A percentile compares a stretch with the other conserved stretches of the same genome.
phyloP scores from a whole-genome alignment of 2,113 vertebrate species.

The Cairina moschata region DNA sequence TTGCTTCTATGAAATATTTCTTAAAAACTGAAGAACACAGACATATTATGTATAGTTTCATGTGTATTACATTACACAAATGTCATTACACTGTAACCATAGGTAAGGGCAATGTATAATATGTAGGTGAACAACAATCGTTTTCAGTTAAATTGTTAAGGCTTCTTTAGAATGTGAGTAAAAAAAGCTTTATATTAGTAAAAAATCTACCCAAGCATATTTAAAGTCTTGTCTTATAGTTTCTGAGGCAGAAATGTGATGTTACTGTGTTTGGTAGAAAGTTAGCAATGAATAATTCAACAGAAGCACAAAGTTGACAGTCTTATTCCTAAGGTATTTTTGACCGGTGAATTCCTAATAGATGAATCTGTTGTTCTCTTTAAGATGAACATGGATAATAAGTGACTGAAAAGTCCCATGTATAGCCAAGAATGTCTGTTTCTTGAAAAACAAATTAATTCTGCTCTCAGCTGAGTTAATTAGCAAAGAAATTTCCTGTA shows the following conservation, averaged over 20 bases:
- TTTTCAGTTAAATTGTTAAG: not conserved
- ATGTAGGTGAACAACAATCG: not conserved
- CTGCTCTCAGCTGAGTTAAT: slow-evolving; percentile 31
- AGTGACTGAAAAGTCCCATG: not conserved
- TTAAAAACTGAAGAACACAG: not conserved
- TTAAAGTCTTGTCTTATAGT: not conserved
- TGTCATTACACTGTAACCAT: not conserved
- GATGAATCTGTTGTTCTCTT: not conserved
- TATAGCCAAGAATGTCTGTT: not conserved
- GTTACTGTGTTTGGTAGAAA: not conserved
- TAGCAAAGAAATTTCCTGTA: not conserved
- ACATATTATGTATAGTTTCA: not conserved
- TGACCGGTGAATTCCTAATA: not conserved
- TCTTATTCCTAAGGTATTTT: not conserved
- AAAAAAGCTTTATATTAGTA: not conserved
- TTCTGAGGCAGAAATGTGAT: not conserved
- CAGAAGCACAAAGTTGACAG: not conserved
- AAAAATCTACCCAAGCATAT: not conserved
- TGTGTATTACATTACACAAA: not conserved
- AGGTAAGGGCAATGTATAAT: too few species aligned
- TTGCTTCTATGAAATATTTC: not conserved
- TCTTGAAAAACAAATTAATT: slow-evolving; percentile 40
- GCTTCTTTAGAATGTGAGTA: not conserved
- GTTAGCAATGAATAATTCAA: not conserved
- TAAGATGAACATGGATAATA: not conserved